Evolutionary conservation across 2,888 invertebrate species (phyloP).

Genomic region (Ornithoptera priamus): DNA sequence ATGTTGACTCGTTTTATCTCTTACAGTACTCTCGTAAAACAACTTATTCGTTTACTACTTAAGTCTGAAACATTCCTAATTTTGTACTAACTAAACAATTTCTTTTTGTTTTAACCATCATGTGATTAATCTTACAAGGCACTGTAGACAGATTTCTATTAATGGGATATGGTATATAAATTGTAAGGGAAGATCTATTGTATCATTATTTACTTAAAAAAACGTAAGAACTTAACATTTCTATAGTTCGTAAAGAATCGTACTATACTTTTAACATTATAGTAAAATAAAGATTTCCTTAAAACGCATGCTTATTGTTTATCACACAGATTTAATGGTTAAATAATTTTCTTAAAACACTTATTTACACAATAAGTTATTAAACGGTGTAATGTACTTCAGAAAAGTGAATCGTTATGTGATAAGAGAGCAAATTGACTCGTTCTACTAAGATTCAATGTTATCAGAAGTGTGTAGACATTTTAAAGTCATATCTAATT

Average conservation of each 20-base stretch:
- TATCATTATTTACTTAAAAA: no score
- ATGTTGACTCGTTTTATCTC: not conserved
- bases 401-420: not conserved
- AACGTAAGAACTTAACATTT: no score
- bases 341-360: not conserved
- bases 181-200: no score
- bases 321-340: constrained; percentile 8
- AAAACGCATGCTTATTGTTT: constrained; percentile 7
- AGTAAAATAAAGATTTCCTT: not conserved
- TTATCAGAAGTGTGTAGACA: constrained; percentile 63
- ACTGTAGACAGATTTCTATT: no score
- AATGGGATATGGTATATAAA: no score
- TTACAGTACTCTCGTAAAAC: not conserved
- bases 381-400: constrained; percentile 7
- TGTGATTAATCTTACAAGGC: no score
- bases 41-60: not conserved
- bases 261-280: constrained; percentile 8
- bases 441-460: constrained; percentile 36
- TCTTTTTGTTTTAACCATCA: no score
- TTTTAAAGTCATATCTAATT: constrained; percentile 74
- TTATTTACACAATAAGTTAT: constrained; percentile 13
- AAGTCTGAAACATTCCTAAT: not conserved
- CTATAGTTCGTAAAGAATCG: not conserved
- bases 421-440: constrained; percentile 26
- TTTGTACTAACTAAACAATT: no score